Evolutionary conservation across 2,797 vertebrate genomes (phyloP), one percentile per base, ranked within the genome.

Genomic region (Lepilemur ruficaudatus): DNA sequence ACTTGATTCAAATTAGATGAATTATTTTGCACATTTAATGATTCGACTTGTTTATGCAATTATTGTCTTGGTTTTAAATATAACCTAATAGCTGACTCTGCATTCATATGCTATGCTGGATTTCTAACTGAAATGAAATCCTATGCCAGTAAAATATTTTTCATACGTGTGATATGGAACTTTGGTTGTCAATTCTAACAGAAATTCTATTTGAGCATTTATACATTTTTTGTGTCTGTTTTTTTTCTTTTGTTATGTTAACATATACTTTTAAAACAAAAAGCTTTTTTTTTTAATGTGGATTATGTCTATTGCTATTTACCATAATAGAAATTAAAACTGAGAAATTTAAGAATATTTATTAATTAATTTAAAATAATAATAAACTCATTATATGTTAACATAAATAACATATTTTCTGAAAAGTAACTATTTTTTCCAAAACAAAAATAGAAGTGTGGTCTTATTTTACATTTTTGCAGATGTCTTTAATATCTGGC

Each of bases 1-100:
- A 81, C n/a, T 93, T 93, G 55, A 87, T 92, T 97, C 70, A 93
- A 93, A 95, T 93, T 73, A 69, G 63, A 81, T 92, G 84, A 95
- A 35, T 88, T 92, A 91, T 46, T 96, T 92, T 93, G 14, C 7
- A 81, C 65, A 61, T 93, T 89, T 85, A 93, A 70, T 89, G 32
- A 92, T 86, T 94, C 91, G 89, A 50, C 2, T 4, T 75, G 13
- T 52, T 87, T 48, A 92, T 85, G 57, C 63, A 95, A 82, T 91
- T 78, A 75, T 63, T 93, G 18, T 46, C 61, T 92, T 88, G 38
- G n/a, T 73, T 95, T 95, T 87, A 95, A 91, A 89, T 88, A 59
- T 73, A 94, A 75, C 61, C 38, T 93, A 93, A 57, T 38, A 80
- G 59, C 69, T 93, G 50, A 91, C 48, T 80, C 52, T 92, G 28